Evolutionary conservation across 2,113 vertebrate genomes (phyloP).

Genomic region (Labrus mixtus): DNA sequence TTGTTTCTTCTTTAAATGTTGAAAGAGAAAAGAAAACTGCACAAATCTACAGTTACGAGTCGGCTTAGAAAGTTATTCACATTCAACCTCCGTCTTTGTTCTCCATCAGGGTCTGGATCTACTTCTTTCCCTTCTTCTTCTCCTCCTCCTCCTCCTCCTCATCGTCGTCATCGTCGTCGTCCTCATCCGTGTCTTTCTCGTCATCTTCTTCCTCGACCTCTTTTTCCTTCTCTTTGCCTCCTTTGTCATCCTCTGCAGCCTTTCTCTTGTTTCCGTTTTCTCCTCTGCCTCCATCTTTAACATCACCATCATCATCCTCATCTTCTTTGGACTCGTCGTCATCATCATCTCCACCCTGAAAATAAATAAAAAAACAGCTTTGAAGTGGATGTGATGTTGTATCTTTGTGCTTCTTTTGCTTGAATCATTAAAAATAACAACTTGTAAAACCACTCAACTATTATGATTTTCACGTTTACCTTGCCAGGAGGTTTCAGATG

Average conservation of each 20-base stretch:
- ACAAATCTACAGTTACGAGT: not conserved
- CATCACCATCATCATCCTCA: conserved; percentile 26
- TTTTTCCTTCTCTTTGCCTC: not conserved
- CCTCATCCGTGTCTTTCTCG: not conserved
- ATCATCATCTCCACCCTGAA: conserved; percentile 38
- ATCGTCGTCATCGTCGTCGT: not conserved
- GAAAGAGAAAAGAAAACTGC: conserved; percentile 9
- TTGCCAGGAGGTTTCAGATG: no score
- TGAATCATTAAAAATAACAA: no score
- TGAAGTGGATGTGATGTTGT: no score
- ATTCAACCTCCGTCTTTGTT: conserved; percentile 3
- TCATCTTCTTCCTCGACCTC: not conserved
- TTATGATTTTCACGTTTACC: no score
- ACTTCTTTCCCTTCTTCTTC: conserved; percentile 8
- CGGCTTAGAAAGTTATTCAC: conserved; percentile 6
- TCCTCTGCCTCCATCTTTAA: conserved; percentile 9
- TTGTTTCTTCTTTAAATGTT: not conserved
- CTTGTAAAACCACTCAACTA: no score
- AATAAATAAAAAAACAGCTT: conserved; percentile 23
- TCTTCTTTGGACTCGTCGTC: conserved; percentile 57
- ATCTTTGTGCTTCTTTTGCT: no score
- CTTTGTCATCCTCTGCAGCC: conserved; percentile 4
- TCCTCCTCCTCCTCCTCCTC: not conserved
- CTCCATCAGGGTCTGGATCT: not conserved
- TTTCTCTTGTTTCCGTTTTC: conserved; percentile 4